Base-by-base conservation (phyloP, 2,113 vertebrate genomes). In the Hydrolagus affinis region DNA sequence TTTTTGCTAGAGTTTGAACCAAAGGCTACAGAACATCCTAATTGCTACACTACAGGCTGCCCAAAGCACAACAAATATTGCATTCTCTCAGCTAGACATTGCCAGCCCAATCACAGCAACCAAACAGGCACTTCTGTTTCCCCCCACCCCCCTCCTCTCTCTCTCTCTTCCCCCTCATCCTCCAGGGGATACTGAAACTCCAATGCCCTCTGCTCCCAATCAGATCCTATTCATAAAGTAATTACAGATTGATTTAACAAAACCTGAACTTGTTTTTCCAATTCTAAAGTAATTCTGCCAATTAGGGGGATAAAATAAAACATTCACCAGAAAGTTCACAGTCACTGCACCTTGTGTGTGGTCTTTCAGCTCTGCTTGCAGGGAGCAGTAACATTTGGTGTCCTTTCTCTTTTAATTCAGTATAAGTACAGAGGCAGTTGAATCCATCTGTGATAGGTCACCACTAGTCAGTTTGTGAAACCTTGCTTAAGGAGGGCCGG, bases 171-270 rank as follows among this genome's bases (percentile, higher is more conserved):
- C 78, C 78, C 15, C 8, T 30, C 23, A 68, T 83, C 62, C 78
- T 83, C 75, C 19, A 19, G 78, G 78, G 78, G 66, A 32, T 19
- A 66, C 59, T 68, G 78, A 83, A 83, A 83, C 78, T 66, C 78
- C 15, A 66, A 21, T 25, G 62, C 23, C 78, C 78, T 66, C 66
- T 83, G 78, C 25, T 62, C 78, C 78, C 78, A 83, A 83, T 83
- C 78, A 83, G 62, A 68, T 83, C 78, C 78, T 83, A 83, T 83
- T 83, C 78, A 83, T 56, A 83, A 83, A 17, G 78, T 83, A 83
- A 83, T 83, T 83, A 83, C 78, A 32, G 78, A 83, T 83, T 83
- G 78, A 83, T 83, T 83, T 83, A 83, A 83, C 78, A 83, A 83
- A 83, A 83, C 66, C 78, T 83, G 78, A 83, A 83, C 78, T 83